Conservation (phyloP, 2,888 invertebrate genomes). For the Orthosia gothica region DNA sequence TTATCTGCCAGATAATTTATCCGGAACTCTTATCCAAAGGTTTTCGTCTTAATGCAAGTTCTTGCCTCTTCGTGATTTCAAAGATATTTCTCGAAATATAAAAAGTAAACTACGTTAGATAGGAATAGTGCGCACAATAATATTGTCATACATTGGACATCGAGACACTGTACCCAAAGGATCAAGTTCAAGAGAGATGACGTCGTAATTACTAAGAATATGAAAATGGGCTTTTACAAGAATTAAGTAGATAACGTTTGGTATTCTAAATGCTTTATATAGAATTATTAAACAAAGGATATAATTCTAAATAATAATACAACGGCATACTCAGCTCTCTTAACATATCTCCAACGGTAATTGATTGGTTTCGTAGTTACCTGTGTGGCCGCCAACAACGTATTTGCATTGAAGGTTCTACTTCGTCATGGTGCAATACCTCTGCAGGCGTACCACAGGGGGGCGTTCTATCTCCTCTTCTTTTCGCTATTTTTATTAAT, state of each 20-base stretch:
- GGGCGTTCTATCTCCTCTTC: too few species aligned
- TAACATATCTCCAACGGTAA: too few species aligned
- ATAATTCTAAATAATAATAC: not conserved
- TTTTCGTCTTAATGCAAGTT: not conserved
- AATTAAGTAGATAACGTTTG: conserved; percentile 19
- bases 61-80: conserved; percentile 23
- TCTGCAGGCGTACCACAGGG: too few species aligned
- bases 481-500: too few species aligned
- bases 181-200: conserved; percentile 30
- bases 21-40: not conserved
- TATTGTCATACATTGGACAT: conserved; percentile 85
- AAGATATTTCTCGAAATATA: conserved; percentile 42
- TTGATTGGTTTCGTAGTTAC: too few species aligned
- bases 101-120: conserved; percentile 75
- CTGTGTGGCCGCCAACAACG: too few species aligned
- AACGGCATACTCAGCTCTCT: too few species aligned
- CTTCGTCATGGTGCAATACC: too few species aligned
- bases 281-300: conserved; percentile 22
- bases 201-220: conserved; percentile 22
- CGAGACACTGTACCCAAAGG: conserved; percentile 45
- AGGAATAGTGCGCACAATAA: conserved; percentile 80
- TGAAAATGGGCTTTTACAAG: conserved; percentile 43
- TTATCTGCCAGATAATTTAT: not conserved
- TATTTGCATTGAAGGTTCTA: too few species aligned
- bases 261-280: conserved; percentile 21